Percentiles rank a stretch among this genome's conserved stretches.
phyloP scores from a whole-genome alignment of 2,113 vertebrate species.

The Siphamia tubifer region DNA sequence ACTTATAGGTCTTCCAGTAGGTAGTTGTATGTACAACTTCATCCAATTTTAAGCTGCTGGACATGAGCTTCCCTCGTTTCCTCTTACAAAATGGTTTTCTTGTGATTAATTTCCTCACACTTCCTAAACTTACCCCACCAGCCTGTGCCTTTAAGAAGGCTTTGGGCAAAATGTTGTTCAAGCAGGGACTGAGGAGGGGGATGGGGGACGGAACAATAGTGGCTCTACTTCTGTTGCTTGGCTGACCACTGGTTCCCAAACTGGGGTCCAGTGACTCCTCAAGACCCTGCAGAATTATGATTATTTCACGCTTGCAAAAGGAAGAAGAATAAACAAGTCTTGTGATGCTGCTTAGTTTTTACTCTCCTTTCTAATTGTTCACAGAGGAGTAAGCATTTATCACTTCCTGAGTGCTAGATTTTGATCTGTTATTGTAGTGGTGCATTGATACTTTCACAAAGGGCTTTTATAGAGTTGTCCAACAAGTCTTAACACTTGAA shows the following conservation, averaged over 20 bases:
- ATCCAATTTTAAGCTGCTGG: background rate
- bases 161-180: constrained; percentile 57
- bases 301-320: background rate
- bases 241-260: constrained; percentile 32
- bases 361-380: no score
- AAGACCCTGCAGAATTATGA: no score
- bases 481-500: no score
- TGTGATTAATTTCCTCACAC: constrained; percentile 36
- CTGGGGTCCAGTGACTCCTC: constrained; percentile 12
- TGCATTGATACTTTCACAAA: background rate
- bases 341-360: background rate
- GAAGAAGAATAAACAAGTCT: background rate
- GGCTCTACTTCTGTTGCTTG: constrained; percentile 54
- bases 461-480: no score
- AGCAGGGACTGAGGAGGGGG: constrained; percentile 66
- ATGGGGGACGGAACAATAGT: constrained; percentile 76
- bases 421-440: background rate
- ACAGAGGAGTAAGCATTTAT: no score
- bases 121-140: constrained; percentile 46
- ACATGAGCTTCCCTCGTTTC: background rate
- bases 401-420: background rate
- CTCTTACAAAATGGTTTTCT: background rate
- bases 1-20: background rate
- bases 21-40: background rate
- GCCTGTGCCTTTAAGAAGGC: constrained; percentile 71